phyloP scores from a whole-genome alignment of 1,140 invertebrate species.

The Polyergus mexicanus region DNA sequence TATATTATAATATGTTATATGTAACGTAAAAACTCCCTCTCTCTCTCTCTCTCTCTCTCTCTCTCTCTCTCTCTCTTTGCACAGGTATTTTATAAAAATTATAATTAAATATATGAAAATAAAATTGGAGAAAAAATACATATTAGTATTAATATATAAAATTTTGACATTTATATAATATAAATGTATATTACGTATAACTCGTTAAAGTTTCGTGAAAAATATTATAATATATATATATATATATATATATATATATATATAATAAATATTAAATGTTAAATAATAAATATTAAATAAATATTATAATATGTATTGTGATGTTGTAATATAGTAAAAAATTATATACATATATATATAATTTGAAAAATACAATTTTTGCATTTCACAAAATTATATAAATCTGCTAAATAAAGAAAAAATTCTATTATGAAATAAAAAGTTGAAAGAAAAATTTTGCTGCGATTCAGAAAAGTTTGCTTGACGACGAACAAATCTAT shows the following conservation, averaged over 20 bases:
- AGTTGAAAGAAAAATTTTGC: not conserved
- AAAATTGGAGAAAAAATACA: not conserved
- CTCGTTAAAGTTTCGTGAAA: not conserved
- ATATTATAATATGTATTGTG: not conserved
- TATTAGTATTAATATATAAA: not conserved
- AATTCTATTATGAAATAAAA: not conserved
- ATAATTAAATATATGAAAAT: not conserved
- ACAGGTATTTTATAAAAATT: conserved; percentile 3
- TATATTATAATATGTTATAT: not conserved
- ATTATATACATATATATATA: not conserved
- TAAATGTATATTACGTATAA: not conserved
- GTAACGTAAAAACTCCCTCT: not conserved
- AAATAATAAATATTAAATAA: no score
- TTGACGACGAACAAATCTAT: not conserved
- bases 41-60: no score
- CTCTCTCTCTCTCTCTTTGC: no score
- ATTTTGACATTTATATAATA: not conserved
- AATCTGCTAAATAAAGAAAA: not conserved
- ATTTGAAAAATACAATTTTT: not conserved
- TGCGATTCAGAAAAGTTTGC: not conserved
- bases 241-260: no score
- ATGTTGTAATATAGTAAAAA: not conserved
- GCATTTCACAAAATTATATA: not conserved
- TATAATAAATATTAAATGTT: no score
- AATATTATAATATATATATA: not conserved